phyloP scores from a whole-genome alignment of 2,888 invertebrate species.

The Synergus itoensis region DNA sequence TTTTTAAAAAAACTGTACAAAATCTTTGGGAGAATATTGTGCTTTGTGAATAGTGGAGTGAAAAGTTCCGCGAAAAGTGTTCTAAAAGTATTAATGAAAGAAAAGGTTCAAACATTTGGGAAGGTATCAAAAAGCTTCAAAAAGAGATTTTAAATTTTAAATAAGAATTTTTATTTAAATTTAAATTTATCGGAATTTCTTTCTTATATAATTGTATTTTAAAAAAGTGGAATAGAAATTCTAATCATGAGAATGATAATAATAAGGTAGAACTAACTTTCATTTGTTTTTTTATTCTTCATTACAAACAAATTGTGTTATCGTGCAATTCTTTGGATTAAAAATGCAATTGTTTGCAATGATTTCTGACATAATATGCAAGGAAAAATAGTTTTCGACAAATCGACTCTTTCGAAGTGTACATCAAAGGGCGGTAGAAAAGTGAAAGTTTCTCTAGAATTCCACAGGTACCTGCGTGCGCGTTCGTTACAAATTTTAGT shows the following conservation, averaged over 20 bases:
- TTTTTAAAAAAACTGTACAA: neutral
- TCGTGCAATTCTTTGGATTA: neutral
- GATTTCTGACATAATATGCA: neutral
- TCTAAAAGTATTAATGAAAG: neutral
- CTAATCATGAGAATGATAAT: neutral
- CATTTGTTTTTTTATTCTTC: neutral
- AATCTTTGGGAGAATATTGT: neutral
- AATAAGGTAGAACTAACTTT: neutral
- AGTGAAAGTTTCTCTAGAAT: slow-evolving; percentile 52
- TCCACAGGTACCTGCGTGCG: slow-evolving; percentile 45
- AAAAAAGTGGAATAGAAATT: neutral
- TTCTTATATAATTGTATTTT: neutral
- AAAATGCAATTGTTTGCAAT: neutral
- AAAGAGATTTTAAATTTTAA: neutral
- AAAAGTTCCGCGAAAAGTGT: neutral
- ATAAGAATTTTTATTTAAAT: neutral
- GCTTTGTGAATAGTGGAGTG: neutral
- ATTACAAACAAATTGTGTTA: neutral
- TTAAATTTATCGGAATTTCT: neutral
- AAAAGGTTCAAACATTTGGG: neutral
- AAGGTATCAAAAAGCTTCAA: neutral
- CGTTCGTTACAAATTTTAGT: slow-evolving; percentile 44
- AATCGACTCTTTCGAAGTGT: slow-evolving; percentile 8
- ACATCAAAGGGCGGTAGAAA: neutral
- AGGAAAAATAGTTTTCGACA: neutral